Conservation (phyloP, 2,797 vertebrate genomes). For the Lophius americanus region DNA sequence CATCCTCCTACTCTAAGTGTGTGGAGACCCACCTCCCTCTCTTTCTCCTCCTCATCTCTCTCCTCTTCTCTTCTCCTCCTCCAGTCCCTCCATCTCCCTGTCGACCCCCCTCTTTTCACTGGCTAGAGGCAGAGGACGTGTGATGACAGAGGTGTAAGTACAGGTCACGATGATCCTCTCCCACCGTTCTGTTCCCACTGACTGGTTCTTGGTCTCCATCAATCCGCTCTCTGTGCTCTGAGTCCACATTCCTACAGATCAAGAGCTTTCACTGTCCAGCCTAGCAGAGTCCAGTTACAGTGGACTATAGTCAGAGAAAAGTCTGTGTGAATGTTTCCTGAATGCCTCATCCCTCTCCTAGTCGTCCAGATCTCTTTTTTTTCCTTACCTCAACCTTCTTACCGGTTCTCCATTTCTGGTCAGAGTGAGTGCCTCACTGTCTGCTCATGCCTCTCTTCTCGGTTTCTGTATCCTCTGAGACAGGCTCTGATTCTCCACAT, state of each 20-base stretch:
- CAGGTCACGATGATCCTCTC: conserved; percentile 82
- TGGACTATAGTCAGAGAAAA: conserved; percentile 49
- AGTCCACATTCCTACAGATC: conserved; percentile 84
- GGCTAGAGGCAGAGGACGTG: conserved; percentile 57
- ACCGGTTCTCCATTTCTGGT: conserved; percentile 30
- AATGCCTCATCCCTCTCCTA: conserved; percentile 65
- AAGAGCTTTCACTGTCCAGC: conserved; percentile 62
- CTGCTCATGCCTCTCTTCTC: conserved; percentile 16
- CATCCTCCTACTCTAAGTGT: conserved; percentile 73
- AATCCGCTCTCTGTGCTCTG: conserved; percentile 73
- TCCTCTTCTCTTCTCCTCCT: conserved; percentile 26
- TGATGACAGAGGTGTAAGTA: conserved; percentile 88
- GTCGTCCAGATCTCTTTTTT: conserved; percentile 44
- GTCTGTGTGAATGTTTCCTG: conserved; percentile 67
- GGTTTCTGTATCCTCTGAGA: conserved; percentile 21
- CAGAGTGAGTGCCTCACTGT: conserved; percentile 16
- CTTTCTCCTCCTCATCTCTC: conserved; percentile 7
- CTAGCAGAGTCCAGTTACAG: conserved; percentile 68
- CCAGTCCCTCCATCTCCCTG: conserved; percentile 32
- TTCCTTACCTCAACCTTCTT: conserved; percentile 39
- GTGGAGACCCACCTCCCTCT: conserved; percentile 64
- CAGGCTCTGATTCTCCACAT: conserved; percentile 8
- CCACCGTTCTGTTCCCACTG: conserved; percentile 68
- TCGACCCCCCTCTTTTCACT: conserved; percentile 34
- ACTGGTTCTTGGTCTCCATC: conserved; percentile 73